A percentile compares a stretch with the other conserved stretches of the same genome.
Evolutionary conservation across 2,797 vertebrate genomes (phyloP).

Genomic region (Scomberomorus guttatus): DNA sequence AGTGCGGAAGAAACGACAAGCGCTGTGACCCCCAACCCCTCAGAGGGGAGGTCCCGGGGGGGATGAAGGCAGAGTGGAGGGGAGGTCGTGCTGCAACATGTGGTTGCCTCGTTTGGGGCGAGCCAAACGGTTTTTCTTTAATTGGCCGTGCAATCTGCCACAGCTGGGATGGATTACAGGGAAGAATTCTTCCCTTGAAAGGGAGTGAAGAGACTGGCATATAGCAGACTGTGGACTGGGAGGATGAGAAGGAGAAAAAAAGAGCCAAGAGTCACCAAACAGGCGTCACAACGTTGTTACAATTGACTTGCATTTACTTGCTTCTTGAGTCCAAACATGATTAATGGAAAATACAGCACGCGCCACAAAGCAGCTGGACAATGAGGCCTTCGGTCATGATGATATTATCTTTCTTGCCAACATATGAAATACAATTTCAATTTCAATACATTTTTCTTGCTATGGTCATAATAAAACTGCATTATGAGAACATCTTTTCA

Average conservation of each 20-base stretch:
- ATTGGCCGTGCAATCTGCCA: slow-evolving; percentile 87
- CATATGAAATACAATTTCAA: slow-evolving; percentile 4
- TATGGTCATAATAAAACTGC: not conserved
- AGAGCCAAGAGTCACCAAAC: slow-evolving; percentile 36
- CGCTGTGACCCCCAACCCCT: slow-evolving; percentile 85
- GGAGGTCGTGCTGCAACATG: slow-evolving; percentile 86
- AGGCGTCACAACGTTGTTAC: slow-evolving; percentile 22
- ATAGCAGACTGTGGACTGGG: slow-evolving; percentile 22
- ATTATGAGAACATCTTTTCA: slow-evolving; percentile 35
- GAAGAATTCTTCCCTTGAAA: slow-evolving; percentile 84
- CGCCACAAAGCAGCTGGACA: slow-evolving; percentile 5
- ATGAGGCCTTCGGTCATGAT: not conserved
- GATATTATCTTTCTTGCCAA: slow-evolving; percentile 11
- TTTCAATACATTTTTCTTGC: too few relatives aligned
- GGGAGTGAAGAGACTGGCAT: slow-evolving; percentile 61
- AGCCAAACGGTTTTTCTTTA: slow-evolving; percentile 90
- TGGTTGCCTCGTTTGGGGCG: slow-evolving; percentile 87
- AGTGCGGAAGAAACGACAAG: slow-evolving; percentile 88
- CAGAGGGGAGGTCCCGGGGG: slow-evolving; percentile 63
- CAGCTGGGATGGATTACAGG: slow-evolving; percentile 92
- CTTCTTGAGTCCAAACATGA: slow-evolving; percentile 22
- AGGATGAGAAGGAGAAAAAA: slow-evolving; percentile 22
- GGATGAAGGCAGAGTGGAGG: slow-evolving; percentile 52
- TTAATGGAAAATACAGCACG: slow-evolving; percentile 8
- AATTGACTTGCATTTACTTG: slow-evolving; percentile 9